Evolutionary conservation across 2,888 invertebrate genomes (phyloP).

Genomic region (Caenorhabditis sp.): DNA sequence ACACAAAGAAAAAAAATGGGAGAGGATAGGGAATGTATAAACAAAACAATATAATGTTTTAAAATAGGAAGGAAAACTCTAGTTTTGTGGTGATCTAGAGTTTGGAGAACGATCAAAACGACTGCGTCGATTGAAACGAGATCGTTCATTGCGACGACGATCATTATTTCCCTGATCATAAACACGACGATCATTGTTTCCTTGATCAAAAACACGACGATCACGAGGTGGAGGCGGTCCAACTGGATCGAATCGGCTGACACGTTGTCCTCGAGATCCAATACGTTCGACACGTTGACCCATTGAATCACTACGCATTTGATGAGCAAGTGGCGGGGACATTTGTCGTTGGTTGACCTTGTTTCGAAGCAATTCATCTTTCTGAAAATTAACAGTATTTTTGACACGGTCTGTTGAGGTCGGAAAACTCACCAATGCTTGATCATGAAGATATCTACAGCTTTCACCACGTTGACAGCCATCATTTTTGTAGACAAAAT

Average conservation of each 20-base stretch:
- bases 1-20: too few species aligned
- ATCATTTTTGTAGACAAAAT: constrained; percentile 11
- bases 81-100: background rate
- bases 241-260: background rate
- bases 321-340: background rate
- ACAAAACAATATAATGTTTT: too few species aligned
- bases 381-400: constrained; percentile 9
- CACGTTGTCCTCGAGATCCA: background rate
- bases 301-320: background rate
- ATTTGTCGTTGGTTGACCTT: background rate
- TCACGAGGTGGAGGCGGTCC: background rate
- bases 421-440: constrained; percentile 12
- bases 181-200: too few species aligned
- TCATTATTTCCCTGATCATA: background rate
- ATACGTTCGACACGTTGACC: background rate
- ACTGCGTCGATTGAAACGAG: background rate
- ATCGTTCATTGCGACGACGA: background rate
- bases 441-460: constrained; percentile 28
- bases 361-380: background rate
- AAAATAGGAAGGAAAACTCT: too few species aligned
- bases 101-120: background rate
- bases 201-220: too few species aligned
- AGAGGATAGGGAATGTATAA: too few species aligned
- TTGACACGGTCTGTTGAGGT: background rate
- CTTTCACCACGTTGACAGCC: constrained; percentile 28